phyloP scores from a whole-genome alignment of 2,113 vertebrate genomes.

The Diglossa brunneiventris region DNA sequence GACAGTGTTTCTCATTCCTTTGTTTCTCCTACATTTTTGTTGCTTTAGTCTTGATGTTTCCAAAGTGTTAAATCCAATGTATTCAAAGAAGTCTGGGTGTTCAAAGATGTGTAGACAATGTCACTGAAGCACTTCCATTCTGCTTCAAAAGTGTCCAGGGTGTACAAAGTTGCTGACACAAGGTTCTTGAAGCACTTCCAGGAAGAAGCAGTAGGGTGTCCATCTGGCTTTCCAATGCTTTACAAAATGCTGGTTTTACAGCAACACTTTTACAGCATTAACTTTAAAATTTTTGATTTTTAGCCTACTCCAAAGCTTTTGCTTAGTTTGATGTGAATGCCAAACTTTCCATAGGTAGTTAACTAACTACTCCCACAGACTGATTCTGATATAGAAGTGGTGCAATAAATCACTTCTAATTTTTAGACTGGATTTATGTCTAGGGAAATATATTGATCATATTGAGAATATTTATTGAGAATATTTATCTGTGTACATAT shows the following conservation, averaged over 20 bases:
- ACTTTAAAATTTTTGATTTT: neutral
- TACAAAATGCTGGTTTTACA: neutral
- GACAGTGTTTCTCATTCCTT: neutral
- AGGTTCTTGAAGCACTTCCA: neutral
- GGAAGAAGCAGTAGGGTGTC: neutral
- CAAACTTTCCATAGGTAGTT: neutral
- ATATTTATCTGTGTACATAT: neutral
- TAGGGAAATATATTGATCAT: neutral
- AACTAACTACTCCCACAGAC: neutral
- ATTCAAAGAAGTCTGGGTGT: neutral
- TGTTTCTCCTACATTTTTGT: neutral
- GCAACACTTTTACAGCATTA: neutral
- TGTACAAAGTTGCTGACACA: neutral
- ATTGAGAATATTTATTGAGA: neutral
- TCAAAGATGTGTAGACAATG: neutral
- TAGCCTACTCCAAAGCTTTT: neutral
- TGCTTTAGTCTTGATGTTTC: neutral
- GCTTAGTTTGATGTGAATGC: neutral
- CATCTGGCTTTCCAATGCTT: neutral
- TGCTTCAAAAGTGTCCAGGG: neutral
- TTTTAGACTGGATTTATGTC: neutral
- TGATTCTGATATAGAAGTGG: neutral
- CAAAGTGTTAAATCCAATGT: neutral
- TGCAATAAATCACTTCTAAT: neutral
- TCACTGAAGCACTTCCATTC: neutral